phyloP scores from a whole-genome alignment of 1,140 invertebrate species.

The Drosophila nikananu region DNA sequence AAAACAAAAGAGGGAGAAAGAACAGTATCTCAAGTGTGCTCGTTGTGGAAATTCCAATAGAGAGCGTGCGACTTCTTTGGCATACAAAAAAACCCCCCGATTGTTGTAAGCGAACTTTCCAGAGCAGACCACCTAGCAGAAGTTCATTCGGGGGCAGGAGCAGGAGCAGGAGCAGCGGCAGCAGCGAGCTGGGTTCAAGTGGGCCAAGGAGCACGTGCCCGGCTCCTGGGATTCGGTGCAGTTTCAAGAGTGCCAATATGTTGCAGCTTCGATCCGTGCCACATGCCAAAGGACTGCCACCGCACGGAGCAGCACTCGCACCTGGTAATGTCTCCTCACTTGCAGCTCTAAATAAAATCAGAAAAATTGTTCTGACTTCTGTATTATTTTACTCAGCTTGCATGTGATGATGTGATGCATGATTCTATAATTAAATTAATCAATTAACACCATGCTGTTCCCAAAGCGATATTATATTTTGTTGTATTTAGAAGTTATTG shows the following conservation, averaged over 20 bases:
- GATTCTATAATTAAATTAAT: background rate
- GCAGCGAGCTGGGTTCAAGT: constrained; percentile 63
- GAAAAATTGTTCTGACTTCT: no score
- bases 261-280: constrained; percentile 66
- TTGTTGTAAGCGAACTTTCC: constrained; percentile 56
- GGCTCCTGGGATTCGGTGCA: constrained; percentile 26
- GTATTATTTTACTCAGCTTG: background rate
- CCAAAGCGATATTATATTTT: background rate
- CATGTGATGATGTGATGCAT: no score
- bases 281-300: constrained; percentile 49
- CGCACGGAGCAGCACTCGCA: background rate
- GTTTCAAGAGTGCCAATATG: constrained; percentile 75
- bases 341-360: no score
- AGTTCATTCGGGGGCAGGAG: constrained; percentile 21
- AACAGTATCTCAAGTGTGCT: constrained; percentile 68
- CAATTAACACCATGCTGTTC: background rate
- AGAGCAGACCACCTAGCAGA: constrained; percentile 26
- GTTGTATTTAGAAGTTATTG: background rate
- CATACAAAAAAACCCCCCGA: constrained; percentile 15
- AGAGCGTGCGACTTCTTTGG: constrained; percentile 73
- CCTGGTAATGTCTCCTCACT: background rate
- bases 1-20: constrained; percentile 23
- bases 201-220: constrained; percentile 67
- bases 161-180: background rate
- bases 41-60: constrained; percentile 81